Evolutionary conservation across 2,113 vertebrate genomes (phyloP).

Genomic region (Mus spicilegus): DNA sequence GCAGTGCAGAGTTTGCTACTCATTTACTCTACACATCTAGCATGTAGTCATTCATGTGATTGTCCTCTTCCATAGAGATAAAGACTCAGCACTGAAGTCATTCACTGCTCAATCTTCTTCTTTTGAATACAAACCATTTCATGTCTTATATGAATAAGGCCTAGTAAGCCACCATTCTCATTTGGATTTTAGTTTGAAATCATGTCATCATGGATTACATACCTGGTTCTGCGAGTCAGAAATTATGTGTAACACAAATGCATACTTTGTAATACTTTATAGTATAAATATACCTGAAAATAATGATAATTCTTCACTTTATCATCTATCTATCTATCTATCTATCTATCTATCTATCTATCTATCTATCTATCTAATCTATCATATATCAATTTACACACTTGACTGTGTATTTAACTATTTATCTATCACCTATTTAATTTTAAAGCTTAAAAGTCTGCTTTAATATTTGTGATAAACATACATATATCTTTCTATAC

Average conservation of each 20-base stretch:
- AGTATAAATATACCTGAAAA: background rate
- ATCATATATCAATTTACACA: background rate
- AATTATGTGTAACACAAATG: conserved; percentile 5
- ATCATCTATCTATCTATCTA: background rate
- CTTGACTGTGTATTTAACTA: background rate
- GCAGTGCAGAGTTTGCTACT: background rate
- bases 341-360: background rate
- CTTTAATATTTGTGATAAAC: background rate
- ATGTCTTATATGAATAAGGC: background rate
- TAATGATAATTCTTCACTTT: background rate
- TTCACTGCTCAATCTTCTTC: conserved; percentile 20
- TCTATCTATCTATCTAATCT: background rate
- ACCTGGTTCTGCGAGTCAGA: background rate
- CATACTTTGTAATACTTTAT: background rate
- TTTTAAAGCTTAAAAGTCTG: background rate
- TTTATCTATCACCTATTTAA: background rate
- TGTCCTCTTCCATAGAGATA: background rate
- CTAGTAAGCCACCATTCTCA: background rate
- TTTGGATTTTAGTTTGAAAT: background rate
- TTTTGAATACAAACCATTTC: background rate
- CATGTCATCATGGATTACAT: background rate
- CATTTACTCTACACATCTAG: background rate
- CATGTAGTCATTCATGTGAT: conserved; percentile 32
- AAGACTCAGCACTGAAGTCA: conserved; percentile 2
- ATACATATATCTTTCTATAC: background rate